These are phyloP conservation scores for Plagiodera versicolora DNA, from an alignment of 2,888 invertebrate genomes.

Conservation along the genomic window DNA sequence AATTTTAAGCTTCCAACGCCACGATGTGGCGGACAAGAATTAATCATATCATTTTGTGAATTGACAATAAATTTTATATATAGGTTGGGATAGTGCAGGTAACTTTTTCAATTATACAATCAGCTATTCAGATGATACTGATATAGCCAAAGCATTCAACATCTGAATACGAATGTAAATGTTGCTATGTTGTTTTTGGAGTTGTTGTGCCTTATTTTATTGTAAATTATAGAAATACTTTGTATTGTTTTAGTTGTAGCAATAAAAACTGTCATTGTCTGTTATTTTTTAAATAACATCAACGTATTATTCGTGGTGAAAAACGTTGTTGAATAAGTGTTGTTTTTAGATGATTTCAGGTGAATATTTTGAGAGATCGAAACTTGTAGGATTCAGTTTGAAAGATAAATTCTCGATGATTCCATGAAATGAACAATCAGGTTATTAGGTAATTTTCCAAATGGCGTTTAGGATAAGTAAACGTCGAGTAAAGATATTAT, in stretches of 20 bases:
- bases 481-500: no score
- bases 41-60: conserved; percentile 51
- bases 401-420: no score
- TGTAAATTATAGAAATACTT: conserved; percentile 16
- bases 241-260: no score
- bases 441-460: no score
- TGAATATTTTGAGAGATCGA: no score
- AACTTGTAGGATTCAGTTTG: no score
- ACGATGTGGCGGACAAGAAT: conserved; percentile 48
- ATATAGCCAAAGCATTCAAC: conserved; percentile 2
- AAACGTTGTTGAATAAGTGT: no score
- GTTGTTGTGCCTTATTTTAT: conserved; percentile 48
- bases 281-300: no score
- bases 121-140: conserved; percentile 9
- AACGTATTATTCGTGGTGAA: no score
- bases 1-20: conserved; percentile 35
- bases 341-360: no score
- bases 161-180: neutral
- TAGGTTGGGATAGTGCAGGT: conserved; percentile 21
- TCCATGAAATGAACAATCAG: no score
- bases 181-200: conserved; percentile 41
- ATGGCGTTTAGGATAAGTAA: no score
- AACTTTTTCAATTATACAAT: conserved; percentile 20
- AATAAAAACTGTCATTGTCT: conserved; percentile 15
- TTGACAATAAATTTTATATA: conserved; percentile 36